phyloP scores from a whole-genome alignment of 2,113 vertebrate species.

The Dasyprocta punctata region DNA sequence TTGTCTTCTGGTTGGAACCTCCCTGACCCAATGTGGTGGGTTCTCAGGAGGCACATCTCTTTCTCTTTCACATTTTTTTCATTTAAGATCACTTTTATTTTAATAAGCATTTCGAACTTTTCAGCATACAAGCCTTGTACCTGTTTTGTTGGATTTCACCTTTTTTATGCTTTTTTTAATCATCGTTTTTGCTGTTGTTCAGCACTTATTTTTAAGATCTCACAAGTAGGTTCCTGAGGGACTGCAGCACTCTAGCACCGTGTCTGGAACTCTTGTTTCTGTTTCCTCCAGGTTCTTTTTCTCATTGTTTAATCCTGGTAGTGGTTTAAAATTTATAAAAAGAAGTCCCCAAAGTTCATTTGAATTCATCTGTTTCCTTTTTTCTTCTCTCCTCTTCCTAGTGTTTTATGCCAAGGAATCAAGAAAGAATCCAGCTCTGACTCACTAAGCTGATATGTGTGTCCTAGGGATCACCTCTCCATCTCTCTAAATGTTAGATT shows the following conservation, averaged over 20 bases:
- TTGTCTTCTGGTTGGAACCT: too few relatives aligned
- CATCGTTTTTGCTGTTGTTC: not conserved
- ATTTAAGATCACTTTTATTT: not conserved
- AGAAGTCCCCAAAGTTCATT: not conserved
- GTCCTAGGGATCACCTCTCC: not conserved
- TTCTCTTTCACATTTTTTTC: too few relatives aligned
- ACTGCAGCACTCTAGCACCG: not conserved
- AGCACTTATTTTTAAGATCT: not conserved
- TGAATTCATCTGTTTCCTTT: slow-evolving; percentile 40
- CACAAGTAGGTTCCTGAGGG: not conserved
- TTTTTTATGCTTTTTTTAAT: not conserved
- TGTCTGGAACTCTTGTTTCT: not conserved
- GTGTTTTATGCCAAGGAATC: not conserved
- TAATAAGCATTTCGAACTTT: slow-evolving; percentile 17
- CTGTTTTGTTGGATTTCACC: not conserved
- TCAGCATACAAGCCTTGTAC: not conserved
- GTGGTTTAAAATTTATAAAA: slow-evolving; percentile 45
- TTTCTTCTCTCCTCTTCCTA: not conserved
- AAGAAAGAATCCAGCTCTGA: not conserved
- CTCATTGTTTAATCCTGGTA: slow-evolving; percentile 23
- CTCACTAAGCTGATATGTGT: not conserved
- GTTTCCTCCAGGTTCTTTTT: not conserved
- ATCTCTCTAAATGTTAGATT: slow-evolving; percentile 3
- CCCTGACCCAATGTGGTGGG: too few relatives aligned
- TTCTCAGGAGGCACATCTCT: too few relatives aligned